Base-by-base conservation (phyloP, 1,140 invertebrate genomes). In the Drosophila arizonae region DNA sequence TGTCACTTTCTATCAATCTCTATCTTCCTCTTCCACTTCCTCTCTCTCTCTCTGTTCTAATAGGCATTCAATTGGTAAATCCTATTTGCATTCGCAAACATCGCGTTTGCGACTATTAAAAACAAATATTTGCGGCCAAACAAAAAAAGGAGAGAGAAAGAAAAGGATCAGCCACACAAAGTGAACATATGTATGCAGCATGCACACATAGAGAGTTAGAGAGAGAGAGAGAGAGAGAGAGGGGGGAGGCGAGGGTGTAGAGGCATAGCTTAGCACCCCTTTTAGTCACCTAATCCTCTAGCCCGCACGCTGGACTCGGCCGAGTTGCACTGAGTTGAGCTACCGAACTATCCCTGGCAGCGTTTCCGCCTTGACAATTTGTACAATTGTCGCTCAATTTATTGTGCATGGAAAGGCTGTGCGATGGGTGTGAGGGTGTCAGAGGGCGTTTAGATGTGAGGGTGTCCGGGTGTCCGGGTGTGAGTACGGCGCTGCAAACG, bases 31-130 rank as follows among this genome's bases (percentile, higher is more conserved):
- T 45, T 13, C 81, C 84, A 72, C 86, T 72, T 73, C 77, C 73
- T 81, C 73, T 87, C 81, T 45, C 5, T n/a, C 43, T 15, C 43
- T 45, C 43, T 39, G 36, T 39, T 39, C 11, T 39, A 46, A 46
- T 46, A 15, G 43, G 5, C 43, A 46, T 46, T 46, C 43, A 46
- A 46, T 46, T 46, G 77, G 72, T 85, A 90, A 90, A 90, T 90
- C 89, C 89, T 87, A 90, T 90, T 90, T 90, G 89, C 89, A 90
- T 90, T 90, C 81, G 39, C 89, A 90, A 90, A 90, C 88, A 85
- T 76, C 62, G 75, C 77, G 76, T 57, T 50, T 60, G 52, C 68
- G 81, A 90, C 89, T 90, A 90, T 90, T 90, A 90, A 90, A 90
- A 89, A 86, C 89, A 90, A 90, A 90, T 90, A 90, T 90, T 90